Percentiles rank a stretch among this genome's conserved stretches.
Conservation (phyloP, 2,797 vertebrate genomes). For the Crotalus adamanteus region DNA sequence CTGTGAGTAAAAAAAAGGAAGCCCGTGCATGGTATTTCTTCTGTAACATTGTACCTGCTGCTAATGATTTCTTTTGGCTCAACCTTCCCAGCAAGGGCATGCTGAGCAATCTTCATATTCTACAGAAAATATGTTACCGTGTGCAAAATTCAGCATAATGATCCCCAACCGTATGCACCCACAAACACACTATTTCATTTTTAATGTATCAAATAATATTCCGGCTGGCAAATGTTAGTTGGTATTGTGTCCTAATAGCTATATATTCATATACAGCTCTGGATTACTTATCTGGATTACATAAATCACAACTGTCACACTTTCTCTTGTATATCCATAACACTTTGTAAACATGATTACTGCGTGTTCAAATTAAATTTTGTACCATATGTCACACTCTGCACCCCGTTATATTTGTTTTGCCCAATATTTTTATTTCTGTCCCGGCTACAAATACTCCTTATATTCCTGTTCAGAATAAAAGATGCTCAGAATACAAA, state of each 20-base stretch:
- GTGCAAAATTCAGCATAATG: background rate
- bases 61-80: background rate
- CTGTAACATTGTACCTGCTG: background rate
- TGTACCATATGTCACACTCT: background rate
- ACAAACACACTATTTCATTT: background rate
- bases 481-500: background rate
- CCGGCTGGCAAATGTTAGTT: background rate
- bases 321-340: background rate
- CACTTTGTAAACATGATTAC: background rate
- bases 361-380: background rate
- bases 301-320: background rate
- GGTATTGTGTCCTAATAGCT: background rate
- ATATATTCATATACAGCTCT: background rate
- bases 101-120: background rate
- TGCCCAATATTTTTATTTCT: background rate
- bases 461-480: background rate
- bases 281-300: background rate
- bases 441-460: background rate
- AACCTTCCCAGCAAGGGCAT: background rate
- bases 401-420: background rate
- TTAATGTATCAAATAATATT: background rate
- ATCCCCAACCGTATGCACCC: background rate
- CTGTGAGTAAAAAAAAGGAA: background rate
- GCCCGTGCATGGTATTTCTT: slow-evolving; percentile 3
- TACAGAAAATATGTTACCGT: background rate